Evolutionary conservation across 2,888 invertebrate species (phyloP), one percentile per base, ranked within the genome.

Genomic region (Fragum whitleyi): DNA sequence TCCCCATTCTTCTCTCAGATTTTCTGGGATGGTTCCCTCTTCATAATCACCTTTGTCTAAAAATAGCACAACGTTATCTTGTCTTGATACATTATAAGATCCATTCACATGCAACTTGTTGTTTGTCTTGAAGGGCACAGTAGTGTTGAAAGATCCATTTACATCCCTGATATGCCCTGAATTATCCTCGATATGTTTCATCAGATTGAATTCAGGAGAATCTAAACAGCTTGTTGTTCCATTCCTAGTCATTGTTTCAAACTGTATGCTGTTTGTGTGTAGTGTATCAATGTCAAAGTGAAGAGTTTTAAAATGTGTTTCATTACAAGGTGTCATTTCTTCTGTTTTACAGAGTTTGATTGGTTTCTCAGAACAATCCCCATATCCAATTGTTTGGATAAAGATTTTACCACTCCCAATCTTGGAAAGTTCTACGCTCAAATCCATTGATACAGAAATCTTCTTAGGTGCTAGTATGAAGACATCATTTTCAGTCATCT

Each of bases 1-100:
- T 29, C 83, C 83, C 83, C 80, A 83, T 14, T 77, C 61, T 9
- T 70, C 59, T 36, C 74, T 74, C 2, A 83, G 62, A 59, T 77
- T 72, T 36, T 83, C 83, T 32, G 80, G 83, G 28, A 83, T 70
- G n/a, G 74, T 70, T 11, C 75, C 77, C 6, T 21, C 55, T 67
- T 77, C 61, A 26, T 80, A 83, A 26, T 68, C 71, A 2, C 80
- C 83, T 9, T 55, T 28, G 19, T 80, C 77, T 36, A 83, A 51
- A 53, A 75, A 74, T 19, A 83, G 29, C 11, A 68, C 26, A 7
- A 61, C 71, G 16, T 16, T 29, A 16, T 77, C 79, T 62, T 21
- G 62, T 11, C 16, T 32, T n/a, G 79, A 77, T 3, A 74, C 57
- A 7, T 53, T 55, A 55, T 76, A 74, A 11, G 29, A 42, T 26